phyloP scores from a whole-genome alignment of 2,888 invertebrate species.

The Clepsis dumicolana region DNA sequence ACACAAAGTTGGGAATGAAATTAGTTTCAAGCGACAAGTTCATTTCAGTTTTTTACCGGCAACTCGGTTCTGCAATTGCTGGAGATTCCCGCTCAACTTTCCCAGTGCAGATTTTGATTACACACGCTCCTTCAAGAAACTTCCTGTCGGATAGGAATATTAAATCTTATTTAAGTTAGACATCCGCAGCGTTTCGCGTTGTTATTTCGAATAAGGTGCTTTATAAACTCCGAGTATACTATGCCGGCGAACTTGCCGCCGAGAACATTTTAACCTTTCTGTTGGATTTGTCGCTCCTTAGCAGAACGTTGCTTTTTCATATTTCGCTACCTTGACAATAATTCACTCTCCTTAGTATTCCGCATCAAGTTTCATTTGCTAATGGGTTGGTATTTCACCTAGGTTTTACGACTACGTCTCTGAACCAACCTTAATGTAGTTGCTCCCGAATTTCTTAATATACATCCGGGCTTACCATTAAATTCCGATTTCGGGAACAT shows the following conservation, averaged over 20 bases:
- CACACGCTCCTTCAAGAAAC: constrained; percentile 83
- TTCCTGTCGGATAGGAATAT: constrained; percentile 83
- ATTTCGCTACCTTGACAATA: constrained; percentile 54
- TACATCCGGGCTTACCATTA: constrained; percentile 52
- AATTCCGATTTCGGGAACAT: constrained; percentile 63
- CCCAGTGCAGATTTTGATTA: constrained; percentile 84
- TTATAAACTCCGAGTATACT: constrained; percentile 72
- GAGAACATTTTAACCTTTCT: constrained; percentile 70
- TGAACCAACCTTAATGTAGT: constrained; percentile 48
- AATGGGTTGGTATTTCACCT: constrained; percentile 57
- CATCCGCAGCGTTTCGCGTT: constrained; percentile 79
- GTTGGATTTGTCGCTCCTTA: constrained; percentile 56
- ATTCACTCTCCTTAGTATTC: constrained; percentile 52
- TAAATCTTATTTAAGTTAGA: constrained; percentile 86
- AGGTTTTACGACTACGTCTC: constrained; percentile 49
- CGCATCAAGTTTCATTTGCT: constrained; percentile 57
- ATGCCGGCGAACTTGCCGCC: constrained; percentile 59
- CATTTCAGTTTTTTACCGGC: constrained; percentile 82
- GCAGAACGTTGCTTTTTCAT: constrained; percentile 59
- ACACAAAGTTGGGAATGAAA: constrained; percentile 82
- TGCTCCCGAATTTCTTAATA: constrained; percentile 53
- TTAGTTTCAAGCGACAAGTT: constrained; percentile 85
- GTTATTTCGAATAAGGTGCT: constrained; percentile 84
- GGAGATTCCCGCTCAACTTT: constrained; percentile 78
- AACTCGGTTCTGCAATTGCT: constrained; percentile 78